These are phyloP conservation scores for Diarsia rubi DNA, from an alignment of 2,888 invertebrate species.

Conservation along the genomic window DNA sequence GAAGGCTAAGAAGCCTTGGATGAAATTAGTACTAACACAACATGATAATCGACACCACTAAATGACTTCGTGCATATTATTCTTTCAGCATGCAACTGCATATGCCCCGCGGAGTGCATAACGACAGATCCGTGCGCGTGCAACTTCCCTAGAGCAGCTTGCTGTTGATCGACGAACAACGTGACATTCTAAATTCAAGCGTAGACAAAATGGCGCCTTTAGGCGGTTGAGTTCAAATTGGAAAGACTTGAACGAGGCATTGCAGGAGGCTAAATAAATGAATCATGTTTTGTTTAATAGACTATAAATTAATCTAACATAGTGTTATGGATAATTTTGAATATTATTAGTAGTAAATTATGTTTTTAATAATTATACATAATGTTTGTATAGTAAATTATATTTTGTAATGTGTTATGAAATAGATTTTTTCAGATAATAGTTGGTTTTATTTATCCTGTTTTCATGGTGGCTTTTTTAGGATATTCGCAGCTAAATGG, in stretches of 20 bases:
- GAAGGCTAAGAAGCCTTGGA: background rate
- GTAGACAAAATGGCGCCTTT: slow-evolving; percentile 62
- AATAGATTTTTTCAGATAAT: slow-evolving; percentile 21
- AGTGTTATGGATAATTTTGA: slow-evolving; percentile 66
- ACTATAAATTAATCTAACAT: slow-evolving; percentile 49
- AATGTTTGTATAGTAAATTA: slow-evolving; percentile 54
- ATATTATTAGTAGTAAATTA: slow-evolving; percentile 54
- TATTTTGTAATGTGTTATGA: slow-evolving; percentile 49
- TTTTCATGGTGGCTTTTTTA: background rate
- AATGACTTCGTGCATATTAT: background rate
- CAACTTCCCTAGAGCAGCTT: slow-evolving; percentile 83
- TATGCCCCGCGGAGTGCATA: slow-evolving; percentile 84
- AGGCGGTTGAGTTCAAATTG: slow-evolving; percentile 30
- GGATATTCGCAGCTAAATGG: background rate
- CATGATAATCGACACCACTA: background rate
- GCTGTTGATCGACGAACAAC: slow-evolving; percentile 77
- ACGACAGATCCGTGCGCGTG: slow-evolving; percentile 86
- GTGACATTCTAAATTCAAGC: slow-evolving; percentile 76
- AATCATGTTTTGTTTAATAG: slow-evolving; percentile 50
- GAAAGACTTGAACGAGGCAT: slow-evolving; percentile 8
- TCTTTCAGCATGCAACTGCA: slow-evolving; percentile 84
- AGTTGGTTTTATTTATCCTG: slow-evolving; percentile 12
- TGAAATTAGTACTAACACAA: background rate
- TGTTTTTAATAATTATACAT: slow-evolving; percentile 22
- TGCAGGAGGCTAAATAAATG: slow-evolving; percentile 10